A percentile compares a stretch with the other conserved stretches of the same genome.
Evolutionary conservation across 2,797 vertebrate species (phyloP).

Genomic region (Ispidina lecontei): DNA sequence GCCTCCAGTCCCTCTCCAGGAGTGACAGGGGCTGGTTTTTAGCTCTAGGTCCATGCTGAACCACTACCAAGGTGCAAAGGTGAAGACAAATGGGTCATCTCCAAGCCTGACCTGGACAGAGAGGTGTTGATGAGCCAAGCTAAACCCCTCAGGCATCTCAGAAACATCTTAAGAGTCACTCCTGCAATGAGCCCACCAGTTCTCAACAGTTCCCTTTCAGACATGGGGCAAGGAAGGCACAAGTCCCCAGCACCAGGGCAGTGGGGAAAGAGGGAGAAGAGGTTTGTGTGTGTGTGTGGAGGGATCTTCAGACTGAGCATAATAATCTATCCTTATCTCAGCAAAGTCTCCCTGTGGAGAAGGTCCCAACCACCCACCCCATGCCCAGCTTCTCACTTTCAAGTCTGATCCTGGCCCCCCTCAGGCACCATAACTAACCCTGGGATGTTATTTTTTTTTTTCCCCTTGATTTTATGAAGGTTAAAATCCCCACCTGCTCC

Average conservation of each 20-base stretch:
- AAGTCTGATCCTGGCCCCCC: neutral
- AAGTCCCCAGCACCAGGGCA: neutral
- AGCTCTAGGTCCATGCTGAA: neutral
- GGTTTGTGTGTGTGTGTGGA: too few relatives aligned
- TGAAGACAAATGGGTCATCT: neutral
- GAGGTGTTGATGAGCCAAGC: neutral
- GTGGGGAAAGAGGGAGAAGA: neutral
- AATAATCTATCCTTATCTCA: neutral
- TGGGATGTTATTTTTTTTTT: fast-evolving
- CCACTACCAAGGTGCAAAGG: neutral
- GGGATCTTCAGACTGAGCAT: neutral
- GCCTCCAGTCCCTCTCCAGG: fast-evolving
- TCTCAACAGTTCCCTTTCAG: neutral
- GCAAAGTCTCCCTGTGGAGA: fast-evolving
- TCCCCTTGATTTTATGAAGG: neutral
- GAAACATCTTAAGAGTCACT: neutral
- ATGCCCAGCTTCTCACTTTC: neutral
- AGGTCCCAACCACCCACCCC: neutral
- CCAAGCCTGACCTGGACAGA: neutral
- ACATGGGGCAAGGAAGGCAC: fast-evolving
- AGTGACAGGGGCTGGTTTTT: neutral
- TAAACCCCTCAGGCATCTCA: neutral
- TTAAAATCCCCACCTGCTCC: neutral
- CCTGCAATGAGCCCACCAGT: fast-evolving
- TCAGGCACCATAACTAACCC: fast-evolving